Base-by-base conservation (phyloP, 2,888 invertebrate genomes). In the Drosophila ustulata region DNA sequence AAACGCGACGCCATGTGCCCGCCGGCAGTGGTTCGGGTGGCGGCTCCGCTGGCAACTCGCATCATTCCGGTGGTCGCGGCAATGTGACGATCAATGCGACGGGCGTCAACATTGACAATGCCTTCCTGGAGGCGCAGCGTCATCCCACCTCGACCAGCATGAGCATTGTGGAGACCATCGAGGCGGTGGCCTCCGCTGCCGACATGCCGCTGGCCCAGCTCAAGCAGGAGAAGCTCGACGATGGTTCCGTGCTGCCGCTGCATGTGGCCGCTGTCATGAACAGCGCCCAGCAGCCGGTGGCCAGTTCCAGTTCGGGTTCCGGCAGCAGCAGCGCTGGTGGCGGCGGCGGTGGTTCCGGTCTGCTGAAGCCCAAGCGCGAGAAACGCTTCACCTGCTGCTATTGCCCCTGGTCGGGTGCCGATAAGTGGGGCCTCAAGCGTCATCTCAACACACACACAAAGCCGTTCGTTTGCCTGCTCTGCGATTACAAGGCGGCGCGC, bases 371-470 rank as follows among this genome's bases (percentile, higher is more conserved):
- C 2, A 95, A 93, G 92, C 94, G 95, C 53, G 95, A 95, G 90
- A 95, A 95, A 83, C 94, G 96, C 81, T 96, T 96, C 93, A 95
- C 96, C 78, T 98, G 98, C 93, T 96, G 96, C 91, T 97, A 97
- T 92, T 98, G 98, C 92, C 94, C 97, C 25, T 98, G 97, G 97
- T 96, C 96, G 41, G 98, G 98, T 25, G 97, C 96, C 63, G 98
- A 98, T 93, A 97, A 97, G 92, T 98, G 98, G 98, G 97, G 97
- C 89, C 93, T 98, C 68, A 97, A 98, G 92, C 94, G 98, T 50
- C 98, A 98, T 92, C 94, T 98, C 88, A 98, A 98, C 93, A 98
- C 97, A 37, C 98, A 98, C 92, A 94, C 97, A 91, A 98, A 98
- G 93, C 97, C 97, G 47, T 98, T 97, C 92, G 96, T 96, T 62